Conservation (phyloP, 2,797 vertebrate species). For the Masticophis lateralis region DNA sequence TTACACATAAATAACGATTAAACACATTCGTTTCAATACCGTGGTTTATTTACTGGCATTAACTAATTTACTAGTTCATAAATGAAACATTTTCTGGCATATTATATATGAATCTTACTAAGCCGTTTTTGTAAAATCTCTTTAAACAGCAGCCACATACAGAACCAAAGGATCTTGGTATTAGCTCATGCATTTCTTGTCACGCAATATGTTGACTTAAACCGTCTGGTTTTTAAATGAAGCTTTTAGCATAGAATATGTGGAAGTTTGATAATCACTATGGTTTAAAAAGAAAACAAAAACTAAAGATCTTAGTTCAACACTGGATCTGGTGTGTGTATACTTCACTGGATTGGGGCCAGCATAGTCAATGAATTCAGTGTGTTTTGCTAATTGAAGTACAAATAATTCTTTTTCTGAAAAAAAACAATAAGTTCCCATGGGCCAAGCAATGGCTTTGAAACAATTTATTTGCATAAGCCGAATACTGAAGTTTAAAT, state of each 20-base stretch:
- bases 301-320: neutral
- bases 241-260: neutral
- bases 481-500: slow-evolving; percentile 25
- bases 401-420: neutral
- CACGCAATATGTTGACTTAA: neutral
- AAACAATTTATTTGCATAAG: slow-evolving; percentile 38
- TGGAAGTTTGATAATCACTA: neutral
- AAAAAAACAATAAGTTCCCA: slow-evolving; percentile 24
- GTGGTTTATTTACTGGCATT: neutral
- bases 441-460: slow-evolving; percentile 45
- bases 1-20: neutral
- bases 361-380: neutral
- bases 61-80: neutral
- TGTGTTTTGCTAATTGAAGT: neutral
- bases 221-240: neutral
- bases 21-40: neutral
- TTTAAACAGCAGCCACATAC: neutral
- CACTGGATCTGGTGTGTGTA: neutral
- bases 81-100: neutral
- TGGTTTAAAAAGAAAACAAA: neutral
- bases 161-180: neutral
- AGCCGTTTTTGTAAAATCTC: neutral
- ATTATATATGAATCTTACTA: neutral
- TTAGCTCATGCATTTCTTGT: neutral
- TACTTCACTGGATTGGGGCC: neutral